phyloP scores from a whole-genome alignment of 2,888 invertebrate genomes.

The Rambutsinella grinnellia region DNA sequence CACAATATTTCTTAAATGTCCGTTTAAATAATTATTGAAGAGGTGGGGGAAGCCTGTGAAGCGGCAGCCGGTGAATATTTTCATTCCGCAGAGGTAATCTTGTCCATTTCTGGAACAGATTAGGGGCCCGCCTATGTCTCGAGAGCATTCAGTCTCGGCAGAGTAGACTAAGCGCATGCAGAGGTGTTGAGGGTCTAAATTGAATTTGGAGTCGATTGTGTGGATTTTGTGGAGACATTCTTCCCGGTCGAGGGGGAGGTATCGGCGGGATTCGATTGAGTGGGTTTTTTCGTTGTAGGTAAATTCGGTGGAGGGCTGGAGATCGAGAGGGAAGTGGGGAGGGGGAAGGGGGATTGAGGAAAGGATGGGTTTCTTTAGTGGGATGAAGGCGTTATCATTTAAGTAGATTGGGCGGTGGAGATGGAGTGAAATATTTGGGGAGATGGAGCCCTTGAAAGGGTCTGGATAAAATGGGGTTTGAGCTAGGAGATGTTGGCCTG shows the following conservation, averaged over 20 bases:
- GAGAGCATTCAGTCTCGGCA: constrained; percentile 7
- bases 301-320: background rate
- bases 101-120: constrained; percentile 27
- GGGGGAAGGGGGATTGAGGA: too few species aligned
- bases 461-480: background rate
- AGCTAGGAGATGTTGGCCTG: background rate
- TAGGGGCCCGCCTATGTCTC: constrained; percentile 23
- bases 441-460: background rate
- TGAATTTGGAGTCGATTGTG: background rate
- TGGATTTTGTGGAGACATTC: background rate
- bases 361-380: too few species aligned
- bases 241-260: background rate
- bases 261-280: background rate
- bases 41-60: constrained; percentile 2
- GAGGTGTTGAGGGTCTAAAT: background rate
- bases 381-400: too few species aligned
- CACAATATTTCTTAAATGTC: too few species aligned
- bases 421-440: background rate
- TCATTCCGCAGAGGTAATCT: constrained; percentile 24
- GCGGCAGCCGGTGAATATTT: background rate
- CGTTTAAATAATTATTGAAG: constrained; percentile 4
- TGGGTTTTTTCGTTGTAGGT: background rate
- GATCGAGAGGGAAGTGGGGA: background rate
- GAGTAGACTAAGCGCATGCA: constrained; percentile 23
- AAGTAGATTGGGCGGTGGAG: too few species aligned